A percentile compares a stretch with the other conserved stretches of the same genome.
These are phyloP conservation scores for Mycalesis mineus DNA, from an alignment of 2,888 invertebrate species.

Conservation along the genomic window DNA sequence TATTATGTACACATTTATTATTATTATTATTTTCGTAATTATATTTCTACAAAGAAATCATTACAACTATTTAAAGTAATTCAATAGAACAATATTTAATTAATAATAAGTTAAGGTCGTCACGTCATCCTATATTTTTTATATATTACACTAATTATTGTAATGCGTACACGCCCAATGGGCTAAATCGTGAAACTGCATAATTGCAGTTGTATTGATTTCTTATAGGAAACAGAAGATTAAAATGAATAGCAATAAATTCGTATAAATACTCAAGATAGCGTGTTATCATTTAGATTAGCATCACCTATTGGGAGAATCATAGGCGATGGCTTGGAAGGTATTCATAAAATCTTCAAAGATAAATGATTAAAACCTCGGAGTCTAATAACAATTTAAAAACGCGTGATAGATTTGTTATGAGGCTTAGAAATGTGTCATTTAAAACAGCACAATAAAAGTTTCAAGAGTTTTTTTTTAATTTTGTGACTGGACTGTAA, in stretches of 20 bases:
- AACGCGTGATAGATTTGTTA: too few species aligned
- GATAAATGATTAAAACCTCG: neutral
- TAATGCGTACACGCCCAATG: slow-evolving; percentile 29
- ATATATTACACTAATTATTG: slow-evolving; percentile 20
- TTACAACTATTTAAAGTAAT: neutral
- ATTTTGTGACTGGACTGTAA: too few species aligned
- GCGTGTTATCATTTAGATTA: slow-evolving; percentile 40
- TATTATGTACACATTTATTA: too few species aligned
- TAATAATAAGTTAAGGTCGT: slow-evolving; percentile 11
- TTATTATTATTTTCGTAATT: too few species aligned
- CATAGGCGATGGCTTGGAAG: slow-evolving; percentile 55
- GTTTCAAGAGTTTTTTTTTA: too few species aligned
- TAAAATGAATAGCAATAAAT: slow-evolving; percentile 40
- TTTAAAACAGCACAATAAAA: too few species aligned
- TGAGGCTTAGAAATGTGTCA: too few species aligned
- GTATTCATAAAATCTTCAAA: slow-evolving; percentile 35
- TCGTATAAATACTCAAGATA: slow-evolving; percentile 34
- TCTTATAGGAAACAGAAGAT: slow-evolving; percentile 44
- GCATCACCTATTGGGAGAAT: slow-evolving; percentile 26
- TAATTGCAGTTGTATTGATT: slow-evolving; percentile 34
- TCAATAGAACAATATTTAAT: neutral
- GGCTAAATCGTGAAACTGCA: slow-evolving; percentile 34
- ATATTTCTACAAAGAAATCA: too few species aligned
- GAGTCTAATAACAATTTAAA: too few species aligned
- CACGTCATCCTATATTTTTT: slow-evolving; percentile 17